phyloP scores from a whole-genome alignment of 2,113 vertebrate species.

The Phylloscopus trochiloides region DNA sequence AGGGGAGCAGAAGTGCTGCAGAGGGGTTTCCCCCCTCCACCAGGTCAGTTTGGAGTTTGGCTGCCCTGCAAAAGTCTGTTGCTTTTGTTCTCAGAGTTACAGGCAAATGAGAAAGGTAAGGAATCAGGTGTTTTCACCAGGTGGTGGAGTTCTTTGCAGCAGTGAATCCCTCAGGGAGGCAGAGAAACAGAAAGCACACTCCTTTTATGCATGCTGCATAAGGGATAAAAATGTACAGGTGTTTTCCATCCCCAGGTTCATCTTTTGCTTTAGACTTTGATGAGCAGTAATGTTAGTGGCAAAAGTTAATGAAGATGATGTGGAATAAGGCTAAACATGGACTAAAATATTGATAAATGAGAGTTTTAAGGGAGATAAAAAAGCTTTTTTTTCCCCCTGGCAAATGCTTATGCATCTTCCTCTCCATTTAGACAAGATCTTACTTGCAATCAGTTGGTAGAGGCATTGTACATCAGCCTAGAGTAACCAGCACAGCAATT shows the following conservation, averaged over 20 bases:
- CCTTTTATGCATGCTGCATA: neutral
- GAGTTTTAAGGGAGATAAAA: neutral
- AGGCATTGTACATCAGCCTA: neutral
- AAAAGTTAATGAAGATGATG: neutral
- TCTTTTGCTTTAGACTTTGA: neutral
- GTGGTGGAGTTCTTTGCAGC: neutral
- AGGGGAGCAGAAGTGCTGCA: neutral
- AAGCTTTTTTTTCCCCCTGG: neutral
- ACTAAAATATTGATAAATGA: neutral
- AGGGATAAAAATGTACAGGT: neutral
- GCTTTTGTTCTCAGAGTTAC: neutral
- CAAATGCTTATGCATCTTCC: neutral
- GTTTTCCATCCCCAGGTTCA: neutral
- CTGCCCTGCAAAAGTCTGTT: neutral
- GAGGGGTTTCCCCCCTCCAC: neutral
- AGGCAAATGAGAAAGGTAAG: neutral
- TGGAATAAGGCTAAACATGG: neutral
- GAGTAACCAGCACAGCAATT: neutral
- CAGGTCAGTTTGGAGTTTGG: neutral
- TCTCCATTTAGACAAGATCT: neutral
- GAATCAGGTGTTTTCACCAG: neutral
- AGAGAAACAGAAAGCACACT: neutral
- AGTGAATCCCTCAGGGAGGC: neutral
- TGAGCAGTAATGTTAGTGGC: neutral
- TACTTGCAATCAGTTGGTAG: neutral